A percentile compares a stretch with the other conserved stretches of the same genome.
These are phyloP conservation scores for Tortricodes alternella DNA, from an alignment of 2,888 invertebrate genomes.

Conservation along the genomic window DNA sequence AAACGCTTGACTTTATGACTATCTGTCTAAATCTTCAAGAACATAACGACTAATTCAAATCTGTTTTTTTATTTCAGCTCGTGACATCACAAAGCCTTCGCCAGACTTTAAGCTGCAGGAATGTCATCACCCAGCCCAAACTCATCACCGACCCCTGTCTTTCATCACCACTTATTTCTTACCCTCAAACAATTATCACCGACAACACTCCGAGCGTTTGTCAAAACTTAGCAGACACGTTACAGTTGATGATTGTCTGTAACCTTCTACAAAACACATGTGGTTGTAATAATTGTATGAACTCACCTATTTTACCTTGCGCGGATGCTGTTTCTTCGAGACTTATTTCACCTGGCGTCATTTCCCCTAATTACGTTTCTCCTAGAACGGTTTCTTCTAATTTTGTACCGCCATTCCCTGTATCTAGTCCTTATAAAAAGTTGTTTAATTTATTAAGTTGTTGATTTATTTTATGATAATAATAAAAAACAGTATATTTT, in stretches of 20 bases:
- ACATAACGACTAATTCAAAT: background rate
- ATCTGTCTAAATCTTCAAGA: background rate
- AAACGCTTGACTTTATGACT: too few relatives aligned
- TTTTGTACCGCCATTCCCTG: background rate
- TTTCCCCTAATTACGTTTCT: conserved; percentile 32
- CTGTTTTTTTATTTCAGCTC: conserved; percentile 45
- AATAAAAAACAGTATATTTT: background rate
- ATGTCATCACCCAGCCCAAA: conserved; percentile 5
- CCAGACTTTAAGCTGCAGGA: conserved; percentile 35
- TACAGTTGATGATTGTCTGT: conserved; percentile 64
- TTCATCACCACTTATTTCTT: conserved; percentile 37
- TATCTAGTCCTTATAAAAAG: conserved; percentile 13
- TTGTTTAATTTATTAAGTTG: conserved; percentile 7
- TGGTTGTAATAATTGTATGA: conserved; percentile 49
- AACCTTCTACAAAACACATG: conserved; percentile 58
- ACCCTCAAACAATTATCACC: conserved; percentile 60
- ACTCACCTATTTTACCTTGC: conserved; percentile 46
- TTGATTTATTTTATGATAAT: conserved; percentile 1
- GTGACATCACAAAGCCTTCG: conserved; percentile 45
- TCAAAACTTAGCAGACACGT: conserved; percentile 61
- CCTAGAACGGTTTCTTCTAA: conserved; percentile 37
- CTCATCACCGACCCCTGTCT: conserved; percentile 11
- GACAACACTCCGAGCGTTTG: conserved; percentile 65
- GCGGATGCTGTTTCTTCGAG: conserved; percentile 41
- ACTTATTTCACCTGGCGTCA: conserved; percentile 19